Evolutionary conservation across 1,140 invertebrate species (phyloP).

Genomic region (Lepeophtheirus salmonis): DNA sequence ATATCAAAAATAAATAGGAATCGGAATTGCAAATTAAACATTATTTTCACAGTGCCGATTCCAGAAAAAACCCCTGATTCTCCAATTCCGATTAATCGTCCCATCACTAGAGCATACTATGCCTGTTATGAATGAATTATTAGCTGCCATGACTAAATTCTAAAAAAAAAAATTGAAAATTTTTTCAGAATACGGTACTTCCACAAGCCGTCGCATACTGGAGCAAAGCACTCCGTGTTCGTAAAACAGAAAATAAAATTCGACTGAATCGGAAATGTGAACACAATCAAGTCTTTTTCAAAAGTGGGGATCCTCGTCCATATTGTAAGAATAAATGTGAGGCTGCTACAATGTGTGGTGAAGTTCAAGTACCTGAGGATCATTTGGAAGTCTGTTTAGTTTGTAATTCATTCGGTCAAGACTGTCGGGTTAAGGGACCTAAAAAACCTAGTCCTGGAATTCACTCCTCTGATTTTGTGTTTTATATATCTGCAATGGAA

Average conservation of each 20-base stretch:
- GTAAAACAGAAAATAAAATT: conserved; percentile 59
- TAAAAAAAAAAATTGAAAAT: too few species aligned
- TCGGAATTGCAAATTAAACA: too few species aligned
- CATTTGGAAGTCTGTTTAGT: conserved; percentile 68
- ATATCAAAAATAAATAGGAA: too few species aligned
- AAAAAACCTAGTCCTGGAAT: conserved; percentile 31
- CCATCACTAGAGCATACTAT: conserved; percentile 17
- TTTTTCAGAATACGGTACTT: conserved; percentile 61
- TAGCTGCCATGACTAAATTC: background rate
- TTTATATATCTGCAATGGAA: conserved; percentile 86
- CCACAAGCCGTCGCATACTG: conserved; percentile 79
- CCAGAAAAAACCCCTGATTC: too few species aligned
- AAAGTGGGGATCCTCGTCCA: conserved; percentile 40
- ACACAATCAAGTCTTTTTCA: conserved; percentile 27
- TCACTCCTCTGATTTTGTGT: conserved; percentile 72
- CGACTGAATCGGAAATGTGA: conserved; percentile 43
- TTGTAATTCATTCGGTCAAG: conserved; percentile 61
- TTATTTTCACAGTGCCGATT: too few species aligned
- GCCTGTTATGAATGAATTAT: conserved; percentile 16
- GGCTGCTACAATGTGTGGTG: conserved; percentile 70
- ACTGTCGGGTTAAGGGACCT: conserved; percentile 39
- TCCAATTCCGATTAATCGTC: too few species aligned
- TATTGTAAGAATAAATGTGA: conserved; percentile 76
- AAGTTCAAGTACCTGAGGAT: conserved; percentile 69
- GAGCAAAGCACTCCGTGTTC: conserved; percentile 70